Percentiles rank a stretch among this genome's conserved stretches.
These are phyloP conservation scores for Adineta ricciae DNA, from an alignment of 2,888 invertebrate genomes.

Conservation along the genomic window DNA sequence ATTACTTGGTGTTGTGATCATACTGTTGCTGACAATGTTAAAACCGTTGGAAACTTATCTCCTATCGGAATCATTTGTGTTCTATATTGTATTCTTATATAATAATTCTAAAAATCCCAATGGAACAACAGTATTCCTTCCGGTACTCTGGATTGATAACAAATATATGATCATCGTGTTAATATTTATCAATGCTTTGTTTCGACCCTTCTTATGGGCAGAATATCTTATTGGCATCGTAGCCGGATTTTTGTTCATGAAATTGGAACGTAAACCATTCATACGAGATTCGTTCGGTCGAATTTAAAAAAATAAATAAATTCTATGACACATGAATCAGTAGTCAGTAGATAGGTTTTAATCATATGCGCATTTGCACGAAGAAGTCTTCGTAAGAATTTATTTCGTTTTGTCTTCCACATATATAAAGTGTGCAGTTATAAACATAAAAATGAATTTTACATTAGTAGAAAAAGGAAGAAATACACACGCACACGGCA, in stretches of 20 bases:
- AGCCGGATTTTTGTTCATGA: neutral
- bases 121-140: neutral
- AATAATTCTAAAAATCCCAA: neutral
- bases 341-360: too few relatives aligned
- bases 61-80: neutral
- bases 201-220: neutral
- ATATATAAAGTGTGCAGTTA: neutral
- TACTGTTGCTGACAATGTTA: neutral
- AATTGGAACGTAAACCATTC: neutral
- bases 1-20: neutral
- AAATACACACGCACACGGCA: neutral
- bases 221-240: neutral
- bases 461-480: neutral
- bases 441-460: neutral
- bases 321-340: too few relatives aligned
- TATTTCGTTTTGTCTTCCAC: neutral
- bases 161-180: neutral
- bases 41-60: neutral
- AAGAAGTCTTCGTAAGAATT: neutral
- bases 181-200: neutral
- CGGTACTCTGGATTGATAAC: neutral
- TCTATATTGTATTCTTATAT: neutral
- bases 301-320: too few relatives aligned
- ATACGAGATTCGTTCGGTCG: neutral
- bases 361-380: neutral